These are phyloP conservation scores for Tryphoninae sp. DNA, from an alignment of 2,888 invertebrate genomes.

Conservation along the genomic window DNA sequence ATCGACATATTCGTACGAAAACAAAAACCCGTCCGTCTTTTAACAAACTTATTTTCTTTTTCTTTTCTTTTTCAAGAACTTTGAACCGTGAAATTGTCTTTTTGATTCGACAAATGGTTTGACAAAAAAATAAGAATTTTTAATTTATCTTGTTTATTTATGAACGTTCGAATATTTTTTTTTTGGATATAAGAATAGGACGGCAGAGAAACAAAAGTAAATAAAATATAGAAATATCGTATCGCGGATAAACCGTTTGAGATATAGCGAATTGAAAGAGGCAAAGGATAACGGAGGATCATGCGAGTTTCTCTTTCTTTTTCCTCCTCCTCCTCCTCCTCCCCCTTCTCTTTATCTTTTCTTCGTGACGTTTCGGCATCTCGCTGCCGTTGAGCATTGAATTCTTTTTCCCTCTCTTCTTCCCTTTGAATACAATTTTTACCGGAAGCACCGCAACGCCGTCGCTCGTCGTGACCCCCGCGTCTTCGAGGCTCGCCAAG, in stretches of 20 bases:
- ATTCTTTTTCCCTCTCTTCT: slow-evolving; percentile 32
- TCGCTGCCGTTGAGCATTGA: slow-evolving; percentile 59
- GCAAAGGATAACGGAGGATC: slow-evolving; percentile 45
- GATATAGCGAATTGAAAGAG: slow-evolving; percentile 48
- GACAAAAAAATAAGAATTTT: no score
- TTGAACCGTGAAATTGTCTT: no score
- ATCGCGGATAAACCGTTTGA: slow-evolving; percentile 25
- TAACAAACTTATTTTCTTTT: no score
- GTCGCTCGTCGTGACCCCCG: slow-evolving; percentile 32
- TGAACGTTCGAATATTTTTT: neutral
- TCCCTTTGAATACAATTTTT: slow-evolving; percentile 61
- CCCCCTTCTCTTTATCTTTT: slow-evolving; percentile 33
- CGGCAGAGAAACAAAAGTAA: slow-evolving; percentile 8
- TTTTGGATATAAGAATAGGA: neutral
- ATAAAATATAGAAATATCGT: slow-evolving; percentile 39
- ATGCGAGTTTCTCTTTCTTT: slow-evolving; percentile 14
- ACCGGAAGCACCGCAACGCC: slow-evolving; percentile 55
- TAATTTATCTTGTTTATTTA: no score
- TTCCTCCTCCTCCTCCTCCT: slow-evolving; percentile 16
- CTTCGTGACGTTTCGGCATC: slow-evolving; percentile 47
- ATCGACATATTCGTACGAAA: neutral
- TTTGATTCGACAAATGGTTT: no score
- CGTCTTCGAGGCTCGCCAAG: slow-evolving; percentile 60
- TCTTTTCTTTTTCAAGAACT: no score
- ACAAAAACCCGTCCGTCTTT: no score